Evolutionary conservation across 1,140 invertebrate genomes (phyloP), one percentile per base, ranked within the genome.

Genomic region (Papilio dardanus): DNA sequence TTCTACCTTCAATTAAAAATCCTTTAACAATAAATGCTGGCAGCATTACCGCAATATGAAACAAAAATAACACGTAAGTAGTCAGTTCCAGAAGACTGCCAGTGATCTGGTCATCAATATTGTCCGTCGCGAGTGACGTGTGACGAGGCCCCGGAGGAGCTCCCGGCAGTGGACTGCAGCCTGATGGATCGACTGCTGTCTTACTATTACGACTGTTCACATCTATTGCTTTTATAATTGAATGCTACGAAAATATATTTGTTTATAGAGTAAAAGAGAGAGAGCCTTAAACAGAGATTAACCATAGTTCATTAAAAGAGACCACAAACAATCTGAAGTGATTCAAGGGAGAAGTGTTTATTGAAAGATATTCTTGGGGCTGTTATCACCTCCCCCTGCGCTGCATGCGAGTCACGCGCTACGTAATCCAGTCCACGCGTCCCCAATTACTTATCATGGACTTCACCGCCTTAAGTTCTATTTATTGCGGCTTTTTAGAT

Each of bases 371-470:
- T 35, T 40, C 31, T 40, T 24, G 54, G 21, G 67, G 6, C n/a
- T 28, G 33, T 35, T 24, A 33, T 66, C 65, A 66, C 67, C 33
- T 37, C 67, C 19, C 35, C 19, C 35, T 21, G 8, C 35, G 8
- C 67, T 35, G 19, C 35, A 69, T 69, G 40, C 67, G 35, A 69
- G 67, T 69, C 67, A 69, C 67, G 67, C 12, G 67, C 33, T 40
- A 40, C 24, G 42, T 69, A 69, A 69, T 69, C 67, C 67, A 69
- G 67, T 69, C 33, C 67, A 69, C 67, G 67, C 67, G 67, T 35
- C 31, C 67, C 67, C 67, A 69, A 69, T 69, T 40, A 69, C 19
- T 69, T 69, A 69, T 69, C 67, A 69, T 21, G 21, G 67, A 69
- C 67, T 42, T 16, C 33, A 40, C 42, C 67, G 67, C 67, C 35